These are phyloP conservation scores for Dicaeum eximium DNA, from an alignment of 2,113 vertebrate genomes.

Conservation along the genomic window DNA sequence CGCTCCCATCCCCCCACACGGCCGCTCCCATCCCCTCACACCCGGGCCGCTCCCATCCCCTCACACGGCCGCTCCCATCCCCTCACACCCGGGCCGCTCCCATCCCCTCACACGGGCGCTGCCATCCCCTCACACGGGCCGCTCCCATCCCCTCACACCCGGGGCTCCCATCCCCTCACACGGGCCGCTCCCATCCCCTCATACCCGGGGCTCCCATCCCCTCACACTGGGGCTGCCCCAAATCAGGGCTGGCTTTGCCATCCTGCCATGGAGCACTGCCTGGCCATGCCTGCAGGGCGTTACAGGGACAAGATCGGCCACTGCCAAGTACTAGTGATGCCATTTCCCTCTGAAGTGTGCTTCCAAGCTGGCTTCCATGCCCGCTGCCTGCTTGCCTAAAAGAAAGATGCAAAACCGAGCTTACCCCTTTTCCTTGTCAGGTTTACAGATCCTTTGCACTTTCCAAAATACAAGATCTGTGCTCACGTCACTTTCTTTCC, in stretches of 20 bases:
- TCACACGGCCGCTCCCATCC: rapidly evolving
- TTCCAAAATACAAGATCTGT: not conserved
- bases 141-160: rapidly evolving
- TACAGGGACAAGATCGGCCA: not conserved
- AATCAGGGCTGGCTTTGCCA: not conserved
- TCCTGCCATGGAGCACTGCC: not conserved
- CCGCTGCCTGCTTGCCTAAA: not conserved
- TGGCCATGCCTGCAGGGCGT: rapidly evolving
- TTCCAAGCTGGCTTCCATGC: not conserved
- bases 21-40: too few relatives aligned
- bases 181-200: not conserved
- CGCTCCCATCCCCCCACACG: not conserved
- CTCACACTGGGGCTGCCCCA: not conserved
- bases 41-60: not conserved
- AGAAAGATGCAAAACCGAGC: not conserved
- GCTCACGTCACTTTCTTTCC: not conserved
- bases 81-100: not conserved
- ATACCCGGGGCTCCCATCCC: not conserved
- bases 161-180: not conserved
- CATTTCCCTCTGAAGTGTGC: not conserved
- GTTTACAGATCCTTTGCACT: not conserved
- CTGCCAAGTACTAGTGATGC: not conserved
- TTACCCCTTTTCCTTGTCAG: not conserved
- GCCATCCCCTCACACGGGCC: not conserved
- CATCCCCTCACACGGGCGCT: not conserved